A percentile compares a stretch with the other conserved stretches of the same genome.
These are phyloP conservation scores for Prolemur simus DNA, from an alignment of 2,113 vertebrate genomes.

Conservation along the genomic window DNA sequence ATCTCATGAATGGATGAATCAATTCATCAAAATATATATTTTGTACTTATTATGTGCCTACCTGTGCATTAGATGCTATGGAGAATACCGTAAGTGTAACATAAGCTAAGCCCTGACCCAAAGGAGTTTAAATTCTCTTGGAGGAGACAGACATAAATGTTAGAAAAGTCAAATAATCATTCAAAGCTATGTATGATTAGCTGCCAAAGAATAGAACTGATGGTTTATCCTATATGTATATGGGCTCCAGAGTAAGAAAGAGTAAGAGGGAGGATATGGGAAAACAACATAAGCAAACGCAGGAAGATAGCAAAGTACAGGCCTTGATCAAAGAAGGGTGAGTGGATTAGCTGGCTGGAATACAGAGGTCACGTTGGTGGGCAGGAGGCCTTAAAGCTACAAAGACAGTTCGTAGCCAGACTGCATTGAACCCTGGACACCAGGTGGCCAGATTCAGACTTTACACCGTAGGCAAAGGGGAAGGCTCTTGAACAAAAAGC, in stretches of 20 bases:
- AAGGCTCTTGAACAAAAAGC: neutral
- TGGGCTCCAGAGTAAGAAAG: neutral
- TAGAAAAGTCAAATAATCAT: neutral
- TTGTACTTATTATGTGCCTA: neutral
- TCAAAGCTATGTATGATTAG: neutral
- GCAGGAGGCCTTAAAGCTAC: neutral
- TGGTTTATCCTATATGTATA: neutral
- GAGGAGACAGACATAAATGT: neutral
- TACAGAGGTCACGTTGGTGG: accelerated
- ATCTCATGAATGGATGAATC: neutral
- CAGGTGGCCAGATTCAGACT: neutral
- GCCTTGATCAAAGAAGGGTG: neutral
- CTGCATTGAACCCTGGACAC: neutral
- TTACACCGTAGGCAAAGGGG: neutral
- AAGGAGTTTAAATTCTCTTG: neutral
- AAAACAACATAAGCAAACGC: neutral
- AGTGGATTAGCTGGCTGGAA: neutral
- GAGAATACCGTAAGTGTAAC: neutral
- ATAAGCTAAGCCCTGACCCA: neutral
- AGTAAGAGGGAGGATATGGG: neutral
- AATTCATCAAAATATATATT: neutral
- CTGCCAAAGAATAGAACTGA: neutral
- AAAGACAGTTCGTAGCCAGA: neutral
- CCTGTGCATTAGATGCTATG: neutral
- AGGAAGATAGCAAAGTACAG: neutral